phyloP scores from a whole-genome alignment of 2,113 vertebrate species.

The Sporophila hypoxantha region DNA sequence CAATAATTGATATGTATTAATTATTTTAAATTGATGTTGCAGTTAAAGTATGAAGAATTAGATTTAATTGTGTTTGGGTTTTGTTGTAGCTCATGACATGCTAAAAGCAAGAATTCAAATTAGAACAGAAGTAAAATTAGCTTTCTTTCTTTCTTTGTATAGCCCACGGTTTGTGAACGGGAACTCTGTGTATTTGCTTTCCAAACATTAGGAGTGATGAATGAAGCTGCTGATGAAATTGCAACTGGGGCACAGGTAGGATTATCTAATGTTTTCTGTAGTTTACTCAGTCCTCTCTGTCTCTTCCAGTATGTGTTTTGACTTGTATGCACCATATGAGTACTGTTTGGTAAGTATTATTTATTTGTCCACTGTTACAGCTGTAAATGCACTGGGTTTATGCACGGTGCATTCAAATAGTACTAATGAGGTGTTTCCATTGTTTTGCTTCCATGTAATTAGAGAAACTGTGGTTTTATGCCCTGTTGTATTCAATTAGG shows the following conservation, averaged over 20 bases:
- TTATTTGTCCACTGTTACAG: neutral
- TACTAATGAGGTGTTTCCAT: slow-evolving; percentile 16
- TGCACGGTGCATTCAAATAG: neutral
- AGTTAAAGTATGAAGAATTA: neutral
- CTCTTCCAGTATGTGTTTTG: neutral
- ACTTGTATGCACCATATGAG: neutral
- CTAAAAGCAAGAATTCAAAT: neutral
- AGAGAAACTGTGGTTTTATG: neutral
- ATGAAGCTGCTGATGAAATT: slow-evolving; percentile 88
- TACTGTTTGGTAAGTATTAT: neutral
- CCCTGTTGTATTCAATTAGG: slow-evolving; percentile 9
- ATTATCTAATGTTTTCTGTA: neutral
- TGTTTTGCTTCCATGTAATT: slow-evolving; percentile 21
- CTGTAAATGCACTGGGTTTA: neutral
- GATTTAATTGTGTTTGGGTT: neutral
- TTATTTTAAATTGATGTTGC: neutral
- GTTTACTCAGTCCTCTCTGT: neutral
- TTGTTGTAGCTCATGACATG: neutral
- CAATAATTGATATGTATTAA: neutral
- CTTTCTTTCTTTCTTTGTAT: neutral
- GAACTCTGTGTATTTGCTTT: slow-evolving; percentile 91
- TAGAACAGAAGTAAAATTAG: neutral
- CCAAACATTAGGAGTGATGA: slow-evolving; percentile 91
- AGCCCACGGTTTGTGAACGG: slow-evolving; percentile 89
- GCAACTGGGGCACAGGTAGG: slow-evolving; percentile 90